Evolutionary conservation across 2,797 vertebrate species (phyloP).

Genomic region (Rhabdomys pumilio): DNA sequence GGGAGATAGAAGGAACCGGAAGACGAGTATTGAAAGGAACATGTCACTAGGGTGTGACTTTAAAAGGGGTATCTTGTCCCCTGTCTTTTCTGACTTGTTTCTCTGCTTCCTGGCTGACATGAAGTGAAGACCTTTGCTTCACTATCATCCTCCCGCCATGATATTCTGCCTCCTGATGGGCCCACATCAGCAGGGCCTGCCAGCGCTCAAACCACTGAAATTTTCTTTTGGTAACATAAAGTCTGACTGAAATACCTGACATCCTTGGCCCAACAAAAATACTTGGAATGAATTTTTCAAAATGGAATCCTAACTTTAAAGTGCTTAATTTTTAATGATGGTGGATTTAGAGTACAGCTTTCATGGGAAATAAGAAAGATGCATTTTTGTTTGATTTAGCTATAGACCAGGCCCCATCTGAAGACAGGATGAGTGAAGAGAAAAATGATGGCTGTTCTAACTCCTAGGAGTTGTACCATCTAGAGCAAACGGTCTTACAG

Average conservation of each 20-base stretch:
- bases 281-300: constrained; percentile 29
- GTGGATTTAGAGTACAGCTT: neutral
- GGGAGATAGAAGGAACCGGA: no score
- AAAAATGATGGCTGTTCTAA: neutral
- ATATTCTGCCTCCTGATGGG: neutral
- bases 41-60: neutral
- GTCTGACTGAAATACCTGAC: neutral
- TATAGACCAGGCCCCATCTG: neutral
- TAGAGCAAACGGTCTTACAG: neutral
- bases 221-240: neutral
- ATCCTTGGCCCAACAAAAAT: neutral
- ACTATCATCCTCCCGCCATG: no score
- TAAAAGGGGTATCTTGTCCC: neutral
- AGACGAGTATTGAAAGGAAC: neutral
- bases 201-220: neutral
- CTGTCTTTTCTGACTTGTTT: neutral
- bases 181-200: neutral
- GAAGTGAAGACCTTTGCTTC: neutral
- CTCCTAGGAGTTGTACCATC: neutral
- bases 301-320: constrained; percentile 36
- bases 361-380: constrained; percentile 1
- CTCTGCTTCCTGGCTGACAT: neutral
- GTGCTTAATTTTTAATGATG: neutral
- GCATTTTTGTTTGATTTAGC: neutral
- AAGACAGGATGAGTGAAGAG: neutral